Evolutionary conservation across 2,888 invertebrate species (phyloP), one percentile per base, ranked within the genome.

Genomic region (Latrodectus hesperus): DNA sequence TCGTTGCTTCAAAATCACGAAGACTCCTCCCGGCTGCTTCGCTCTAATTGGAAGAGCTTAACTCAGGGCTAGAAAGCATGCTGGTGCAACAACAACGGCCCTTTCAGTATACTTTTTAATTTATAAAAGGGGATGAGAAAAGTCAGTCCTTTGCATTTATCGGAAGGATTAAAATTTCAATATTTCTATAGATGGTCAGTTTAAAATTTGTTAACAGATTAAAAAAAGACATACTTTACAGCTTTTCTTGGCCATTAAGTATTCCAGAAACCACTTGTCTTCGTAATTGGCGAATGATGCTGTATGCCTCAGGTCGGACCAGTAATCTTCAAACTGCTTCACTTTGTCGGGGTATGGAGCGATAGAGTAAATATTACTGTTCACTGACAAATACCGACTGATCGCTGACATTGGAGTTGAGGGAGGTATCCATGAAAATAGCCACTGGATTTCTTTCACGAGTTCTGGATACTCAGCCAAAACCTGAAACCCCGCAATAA

Each of bases 201-300:
- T 38, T 38, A 38, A 1, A 38, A 38, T 38, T 4, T 38, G 6
- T 38, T 38, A 38, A 38, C 4, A 38, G 6, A 38, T 38, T 38
- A 38, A 38, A 6, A 38, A 38, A 38, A 38, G 38, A 38, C 49
- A 22, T 78, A 84, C 84, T 74, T 84, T 83, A 55, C 88, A 88
- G 10, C 85, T 71, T 73, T 82, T 88, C n/a, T 76, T 38, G 0
- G 77, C 38, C 84, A 84, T 88, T 38, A 90, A 88, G 70, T 90
- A 90, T 73, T 91, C 90, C 22, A 90, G 88, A 81, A 90, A 90
- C 91, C 91, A 91, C 5, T 86, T 84, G 72, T 90, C 90, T n/a
- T 90, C 90, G 6, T 79, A 73, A 55, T 90, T 89, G 65, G 89
- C 86, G 52, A 89, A 74, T 14, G 89, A 70, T 9, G 89, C 87